Base-by-base conservation (phyloP, 2,888 invertebrate genomes). In the Lysandra bellargus region DNA sequence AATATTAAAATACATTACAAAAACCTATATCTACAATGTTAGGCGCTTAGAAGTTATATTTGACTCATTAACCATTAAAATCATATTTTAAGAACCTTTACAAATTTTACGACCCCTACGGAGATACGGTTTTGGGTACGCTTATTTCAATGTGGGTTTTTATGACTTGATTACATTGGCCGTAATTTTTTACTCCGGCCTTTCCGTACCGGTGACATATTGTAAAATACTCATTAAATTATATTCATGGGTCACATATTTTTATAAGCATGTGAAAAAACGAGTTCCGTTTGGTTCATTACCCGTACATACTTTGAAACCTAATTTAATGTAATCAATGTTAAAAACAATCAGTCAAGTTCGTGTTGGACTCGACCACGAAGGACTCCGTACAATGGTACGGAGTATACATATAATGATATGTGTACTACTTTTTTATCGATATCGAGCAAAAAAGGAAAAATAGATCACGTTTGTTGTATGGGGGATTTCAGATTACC, bases 141-240 rank as follows among this genome's bases (percentile, higher is more conserved):
- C 44, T 44, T n/a, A 74, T 44, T 74, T 74, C 9, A 44, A 74
- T 44, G 73, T 74, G 44, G 73, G 73, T 44, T 44, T 40, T 74
- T 74, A 44, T 40, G n/a, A 44, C 44, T 74, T 74, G 40, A 74
- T 44, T 40, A 74, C 44, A 44, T 40, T 23, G 73, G 74, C 44
- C 44, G 74, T 74, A 44, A 44, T 74, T 74, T 74, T 74, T 74
- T 44, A 74, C 44, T 44, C n/a, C 74, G 74, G 74, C 23, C 9
- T 44, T 44, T 44, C 74, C 49, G 53, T 33, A 30, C 30, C 76
- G 49, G 33, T 76, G 76, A 76, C 76, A 57, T 57, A 53, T 4
- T n/a, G 53, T 57, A 33, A 57, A 76, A 76, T 76, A 33, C 17
- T 33, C 76, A 37, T 76, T 57, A 57, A 53, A 76, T 75, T 17